phyloP scores from a whole-genome alignment of 2,113 vertebrate species.

The Chinchilla lanigera region DNA sequence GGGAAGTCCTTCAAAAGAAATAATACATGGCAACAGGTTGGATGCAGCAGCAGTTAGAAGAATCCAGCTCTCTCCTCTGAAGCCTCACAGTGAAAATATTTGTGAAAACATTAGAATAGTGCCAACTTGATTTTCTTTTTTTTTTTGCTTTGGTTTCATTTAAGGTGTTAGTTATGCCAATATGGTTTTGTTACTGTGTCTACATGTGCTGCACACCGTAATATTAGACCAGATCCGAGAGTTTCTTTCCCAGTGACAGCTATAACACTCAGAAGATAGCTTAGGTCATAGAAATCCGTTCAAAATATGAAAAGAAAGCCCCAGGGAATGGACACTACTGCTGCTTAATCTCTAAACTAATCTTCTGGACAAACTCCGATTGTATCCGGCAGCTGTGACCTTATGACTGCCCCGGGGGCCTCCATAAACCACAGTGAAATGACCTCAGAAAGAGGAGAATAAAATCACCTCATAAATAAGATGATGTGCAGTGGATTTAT shows the following conservation, averaged over 20 bases:
- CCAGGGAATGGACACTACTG: neutral
- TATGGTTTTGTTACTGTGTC: neutral
- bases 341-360: neutral
- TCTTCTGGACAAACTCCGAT: neutral
- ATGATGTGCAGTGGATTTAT: too few relatives aligned
- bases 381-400: neutral
- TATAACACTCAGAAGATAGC: neutral
- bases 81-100: accelerated
- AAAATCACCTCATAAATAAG: too few relatives aligned
- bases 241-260: accelerated
- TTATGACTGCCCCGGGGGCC: neutral
- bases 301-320: neutral
- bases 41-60: too few relatives aligned
- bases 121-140: too few relatives aligned
- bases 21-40: too few relatives aligned
- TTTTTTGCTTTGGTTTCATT: neutral
- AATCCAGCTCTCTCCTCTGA: neutral
- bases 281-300: neutral
- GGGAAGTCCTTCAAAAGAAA: too few relatives aligned
- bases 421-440: neutral
- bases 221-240: neutral
- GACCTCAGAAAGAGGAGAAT: neutral
- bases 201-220: neutral
- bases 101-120: neutral
- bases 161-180: neutral